These are phyloP conservation scores for silkworm (Bombyx mori) DNA, from an alignment of 1,140 invertebrate genomes.

Conservation along the genomic window ASM3026992v2 NC_085111.1:1156501-1157000, in stretches of 20 bases:
- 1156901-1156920: too few species aligned
- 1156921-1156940: too few species aligned
- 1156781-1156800: constrained; percentile 12
- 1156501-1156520: too few species aligned
- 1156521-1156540: too few species aligned
- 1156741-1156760: constrained; percentile 11
- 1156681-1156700: constrained; percentile 48
- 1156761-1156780: constrained; percentile 26
- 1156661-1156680: constrained; percentile 25
- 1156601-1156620: too few species aligned
- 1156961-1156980: too few species aligned
- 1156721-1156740: constrained; percentile 34
- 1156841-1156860: background rate
- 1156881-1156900: background rate
- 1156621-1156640: too few species aligned
- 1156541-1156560: too few species aligned
- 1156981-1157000: too few species aligned
- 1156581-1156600: too few species aligned
- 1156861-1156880: constrained; percentile 13
- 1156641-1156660: background rate
- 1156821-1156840: background rate
- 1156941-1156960: too few species aligned
- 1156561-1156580: too few species aligned
- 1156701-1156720: constrained; percentile 31
- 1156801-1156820: constrained; percentile 2